Percentiles rank a stretch among this genome's conserved stretches.
Evolutionary conservation across 2,888 invertebrate genomes (phyloP).

Genomic region (Cantharis flavilabris): DNA sequence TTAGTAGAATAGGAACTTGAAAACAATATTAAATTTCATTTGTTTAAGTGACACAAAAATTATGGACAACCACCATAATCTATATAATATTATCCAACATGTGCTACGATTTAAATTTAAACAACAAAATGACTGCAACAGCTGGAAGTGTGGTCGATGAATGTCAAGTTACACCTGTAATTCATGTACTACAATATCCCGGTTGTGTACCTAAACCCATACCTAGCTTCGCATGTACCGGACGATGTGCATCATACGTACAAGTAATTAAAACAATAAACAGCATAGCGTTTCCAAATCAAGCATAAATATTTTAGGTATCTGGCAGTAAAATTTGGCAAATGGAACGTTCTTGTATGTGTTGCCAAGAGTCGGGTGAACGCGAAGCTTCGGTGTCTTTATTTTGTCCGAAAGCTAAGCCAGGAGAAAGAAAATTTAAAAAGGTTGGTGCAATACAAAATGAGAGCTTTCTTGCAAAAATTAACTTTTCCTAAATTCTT

Average conservation of each 20-base stretch:
- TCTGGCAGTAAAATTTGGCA: conserved; percentile 96
- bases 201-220: conserved; percentile 93
- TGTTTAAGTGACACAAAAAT: conserved; percentile 33
- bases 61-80: conserved; percentile 40
- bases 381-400: conserved; percentile 86
- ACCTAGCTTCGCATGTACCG: conserved; percentile 91
- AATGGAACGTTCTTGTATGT: conserved; percentile 94
- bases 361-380: conserved; percentile 93
- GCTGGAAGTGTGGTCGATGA: conserved; percentile 66
- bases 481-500: not conserved
- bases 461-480: not conserved
- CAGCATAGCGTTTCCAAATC: not conserved
- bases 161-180: conserved; percentile 89
- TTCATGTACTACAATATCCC: conserved; percentile 87
- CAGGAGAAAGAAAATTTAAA: conserved; percentile 81
- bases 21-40: conserved; percentile 5
- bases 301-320: conserved; percentile 63
- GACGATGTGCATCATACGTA: conserved; percentile 88
- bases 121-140: conserved; percentile 38
- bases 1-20: conserved; percentile 11
- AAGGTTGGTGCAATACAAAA: conserved; percentile 63
- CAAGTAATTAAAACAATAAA: conserved; percentile 61
- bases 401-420: conserved; percentile 87
- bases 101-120: conserved; percentile 48
- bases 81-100: conserved; percentile 47